A percentile compares a stretch with the other conserved stretches of the same genome.
These are phyloP conservation scores for Pandemis cinnamomeana DNA, from an alignment of 2,888 invertebrate species.

Conservation along the genomic window DNA sequence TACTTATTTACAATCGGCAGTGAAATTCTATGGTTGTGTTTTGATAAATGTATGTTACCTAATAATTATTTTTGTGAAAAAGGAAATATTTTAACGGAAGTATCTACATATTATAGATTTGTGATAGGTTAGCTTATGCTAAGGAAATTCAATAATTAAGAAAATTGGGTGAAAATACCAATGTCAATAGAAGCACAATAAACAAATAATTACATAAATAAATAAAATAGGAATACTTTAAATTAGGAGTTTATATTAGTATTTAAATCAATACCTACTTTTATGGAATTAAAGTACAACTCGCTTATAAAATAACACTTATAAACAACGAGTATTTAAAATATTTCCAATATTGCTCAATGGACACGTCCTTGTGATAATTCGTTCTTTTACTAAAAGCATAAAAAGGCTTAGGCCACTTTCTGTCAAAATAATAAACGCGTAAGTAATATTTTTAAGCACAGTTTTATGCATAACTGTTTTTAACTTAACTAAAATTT, in stretches of 20 bases:
- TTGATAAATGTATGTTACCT: neutral
- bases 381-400: neutral
- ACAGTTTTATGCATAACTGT: neutral
- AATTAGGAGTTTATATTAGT: neutral
- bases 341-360: constrained; percentile 21
- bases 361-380: constrained; percentile 8
- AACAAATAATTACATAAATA: neutral
- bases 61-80: neutral
- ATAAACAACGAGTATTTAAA: constrained; percentile 34
- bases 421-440: neutral
- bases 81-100: neutral
- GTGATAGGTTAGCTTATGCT: neutral
- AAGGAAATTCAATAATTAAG: neutral
- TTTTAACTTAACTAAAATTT: constrained; percentile 18
- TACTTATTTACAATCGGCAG: constrained; percentile 25
- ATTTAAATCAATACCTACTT: neutral
- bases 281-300: neutral
- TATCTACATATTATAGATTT: neutral
- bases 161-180: neutral
- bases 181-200: neutral
- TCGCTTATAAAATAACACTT: constrained; percentile 19
- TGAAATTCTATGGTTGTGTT: neutral
- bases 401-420: constrained; percentile 13
- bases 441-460: neutral
- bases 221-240: neutral